Evolutionary conservation across 2,113 vertebrate species (phyloP), one percentile per base, ranked within the genome.

Genomic region (Marcusenius ussheri): DNA sequence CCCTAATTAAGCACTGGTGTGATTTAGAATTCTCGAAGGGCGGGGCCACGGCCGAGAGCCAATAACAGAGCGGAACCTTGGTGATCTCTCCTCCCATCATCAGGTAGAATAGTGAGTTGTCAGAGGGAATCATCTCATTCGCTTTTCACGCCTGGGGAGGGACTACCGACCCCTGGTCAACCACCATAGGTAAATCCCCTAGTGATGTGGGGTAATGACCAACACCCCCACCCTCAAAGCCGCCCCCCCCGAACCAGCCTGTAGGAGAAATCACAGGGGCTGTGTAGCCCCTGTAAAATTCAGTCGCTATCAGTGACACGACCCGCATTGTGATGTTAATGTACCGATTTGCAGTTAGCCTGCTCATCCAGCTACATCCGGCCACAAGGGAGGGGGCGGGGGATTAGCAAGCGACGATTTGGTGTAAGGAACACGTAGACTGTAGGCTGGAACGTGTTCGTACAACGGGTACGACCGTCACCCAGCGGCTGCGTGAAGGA

Each of bases 341-440:
- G 46, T 31, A 42, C 84, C 83, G 90, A 90, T 92, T 66, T 92
- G 91, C 84, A 84, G 21, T 89, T 89, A 47, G 90, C 87, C 90
- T 91, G 91, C 85, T 93, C 92, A 93, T 95, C 93, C 92, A 53
- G 90, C 91, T 88, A 90, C 56, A 51, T 91, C 89, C 88, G 90
- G 89, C 90, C 46, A 89, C 90, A 91, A 89, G 91, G 92, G 51
- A 13, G 15, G 50, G 13, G 50, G 50, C n/a, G 15, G 92, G 90
- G 89, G 92, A 94, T 94, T 93, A 94, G 47, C 39, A 91, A 92
- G 83, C 88, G 92, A 89, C 89, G 87, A 53, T 92, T 92, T 93
- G 89, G 93, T 91, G 91, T 92, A 88, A 88, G 90, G 90, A 90
- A 86, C 89, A 91, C 91, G 91, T 74, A 87, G 91, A 90, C 89